phyloP scores from a whole-genome alignment of 2,113 vertebrate genomes.

The Microtus pennsylvanicus region DNA sequence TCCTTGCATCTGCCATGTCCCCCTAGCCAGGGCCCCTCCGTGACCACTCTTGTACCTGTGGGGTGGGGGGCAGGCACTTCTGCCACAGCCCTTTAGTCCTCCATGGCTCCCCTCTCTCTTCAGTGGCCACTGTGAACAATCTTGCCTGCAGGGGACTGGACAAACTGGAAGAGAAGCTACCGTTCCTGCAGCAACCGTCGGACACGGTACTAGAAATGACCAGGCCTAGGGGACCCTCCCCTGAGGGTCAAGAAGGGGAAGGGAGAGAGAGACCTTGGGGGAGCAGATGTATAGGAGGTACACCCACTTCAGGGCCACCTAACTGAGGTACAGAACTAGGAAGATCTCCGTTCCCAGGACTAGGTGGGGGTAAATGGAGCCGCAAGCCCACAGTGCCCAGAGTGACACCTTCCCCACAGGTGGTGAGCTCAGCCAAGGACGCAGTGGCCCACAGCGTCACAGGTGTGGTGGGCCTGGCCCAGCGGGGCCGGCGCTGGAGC shows the following conservation, averaged over 20 bases:
- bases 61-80: not conserved
- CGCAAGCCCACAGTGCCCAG: fast-evolving
- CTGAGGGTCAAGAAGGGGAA: not conserved
- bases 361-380: not conserved
- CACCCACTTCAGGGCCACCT: not conserved
- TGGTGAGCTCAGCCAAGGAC: conserved; percentile 89
- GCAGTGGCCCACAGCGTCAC: conserved; percentile 85
- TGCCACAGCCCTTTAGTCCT: fast-evolving
- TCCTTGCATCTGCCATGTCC: fast-evolving
- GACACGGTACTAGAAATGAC: conserved; percentile 18
- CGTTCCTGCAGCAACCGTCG: conserved; percentile 70
- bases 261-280: not conserved
- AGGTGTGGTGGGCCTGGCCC: conserved; percentile 84
- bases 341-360: conserved; percentile 20
- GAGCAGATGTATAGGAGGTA: not conserved
- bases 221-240: fast-evolving
- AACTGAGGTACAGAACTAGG: not conserved
- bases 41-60: too few species aligned
- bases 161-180: conserved; percentile 82
- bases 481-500: conserved; percentile 89
- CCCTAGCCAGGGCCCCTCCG: not conserved
- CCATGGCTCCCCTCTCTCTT: not conserved
- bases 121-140: conserved; percentile 91
- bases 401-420: conserved; percentile 19
- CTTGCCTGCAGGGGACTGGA: conserved; percentile 92